Evolutionary conservation across 2,113 vertebrate species (phyloP), one percentile per base, ranked within the genome.

Genomic region (Pomatostomus ruficeps): DNA sequence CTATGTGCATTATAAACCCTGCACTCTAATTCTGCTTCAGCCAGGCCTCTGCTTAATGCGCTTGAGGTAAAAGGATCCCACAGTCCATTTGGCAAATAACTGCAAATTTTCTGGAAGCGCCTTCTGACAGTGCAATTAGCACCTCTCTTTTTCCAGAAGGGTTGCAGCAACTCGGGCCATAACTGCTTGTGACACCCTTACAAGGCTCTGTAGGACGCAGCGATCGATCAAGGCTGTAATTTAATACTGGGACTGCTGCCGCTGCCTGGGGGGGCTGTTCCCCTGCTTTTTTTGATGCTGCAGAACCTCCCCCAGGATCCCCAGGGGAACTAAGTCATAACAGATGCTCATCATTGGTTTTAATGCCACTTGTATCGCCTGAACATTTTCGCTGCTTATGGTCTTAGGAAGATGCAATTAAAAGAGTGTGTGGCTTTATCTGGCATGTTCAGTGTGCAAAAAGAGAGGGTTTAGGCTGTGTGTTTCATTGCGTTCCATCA

Each of bases 11-110:
- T 68, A 55, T 25, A 77, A 94, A 71, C 43, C 26, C 59, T 31
- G 29, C 46, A 38, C 40, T 91, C 48, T 15, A 22, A 7, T 38
- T 63, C 66, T 72, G 1, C 73, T 91, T 78, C 71, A 95, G 33
- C 31, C 38, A 0, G 0, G 70, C n/a, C 57, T 79, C 85, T 73
- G 33, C 36, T 78, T 94, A 82, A 93, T 82, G 71, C n/a, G 29
- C 28, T 68, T n/a, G 81, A 75, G 66, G 66, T 78, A 52, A 85
- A 87, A 89, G 45, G 36, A 94, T 87, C 85, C 57, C 65, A 58
- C 57, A 88, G 85, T 49, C 85, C 81, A 88, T 96, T 94, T 95
- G 85, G 58, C 65, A 95, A 96, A 94, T 42, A 45, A 61, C 66
- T 48, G 28, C 75, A 88, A 85, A 85, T 93, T 93, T 88, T 88